Base-by-base conservation (phyloP, 2,888 invertebrate genomes). In the Dysmachus trigonus region DNA sequence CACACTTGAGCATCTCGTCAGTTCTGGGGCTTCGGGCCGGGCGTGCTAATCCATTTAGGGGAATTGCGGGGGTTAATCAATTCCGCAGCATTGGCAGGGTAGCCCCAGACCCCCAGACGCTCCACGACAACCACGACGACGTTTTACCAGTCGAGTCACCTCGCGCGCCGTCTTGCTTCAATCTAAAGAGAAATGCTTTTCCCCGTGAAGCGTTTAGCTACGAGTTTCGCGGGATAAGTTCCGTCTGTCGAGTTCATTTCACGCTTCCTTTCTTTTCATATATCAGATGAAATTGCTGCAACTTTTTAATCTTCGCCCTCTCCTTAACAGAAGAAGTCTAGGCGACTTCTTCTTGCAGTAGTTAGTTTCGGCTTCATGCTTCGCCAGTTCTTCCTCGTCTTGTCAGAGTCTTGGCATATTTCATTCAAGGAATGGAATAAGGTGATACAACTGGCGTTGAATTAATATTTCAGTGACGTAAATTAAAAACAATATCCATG, bases 1-100 rank as follows among this genome's bases (percentile, higher is more conserved):
- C 13, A 22, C 62, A 27, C 27, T 62, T 27, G 18, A 18, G 27
- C 27, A 10, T 62, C 27, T 62, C 62, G 22, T 27, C 62, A 62
- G 10, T 27, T 22, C 62, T 22, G 27, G 62, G 62, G 18, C 8
- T 77, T 77, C 77, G 10, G 18, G 47, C 47, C 41, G 30, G 30
- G n/a, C 47, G 8, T 76, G 77, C 47, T 47, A 77, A 47, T 47
- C 77, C 77, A 47, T 47, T 77, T 77, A 77, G 15, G 27, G 22
- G 47, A 77, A 77, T 47, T 51, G 77, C 47, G 47, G 47, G 47
- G 41, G 77, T 77, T 77, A 77, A 77, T 77, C 77, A 77, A 77
- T 77, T 77, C 77, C 35, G 31, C 8, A 51, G 27, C 77, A 51
- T 77, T 27, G 30, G 47, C 22, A 76, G 15, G 8, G 62, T 10